Percentiles rank a stretch among this genome's conserved stretches.
Conservation (phyloP, 2,113 vertebrate species). For the Lampris incognitus region DNA sequence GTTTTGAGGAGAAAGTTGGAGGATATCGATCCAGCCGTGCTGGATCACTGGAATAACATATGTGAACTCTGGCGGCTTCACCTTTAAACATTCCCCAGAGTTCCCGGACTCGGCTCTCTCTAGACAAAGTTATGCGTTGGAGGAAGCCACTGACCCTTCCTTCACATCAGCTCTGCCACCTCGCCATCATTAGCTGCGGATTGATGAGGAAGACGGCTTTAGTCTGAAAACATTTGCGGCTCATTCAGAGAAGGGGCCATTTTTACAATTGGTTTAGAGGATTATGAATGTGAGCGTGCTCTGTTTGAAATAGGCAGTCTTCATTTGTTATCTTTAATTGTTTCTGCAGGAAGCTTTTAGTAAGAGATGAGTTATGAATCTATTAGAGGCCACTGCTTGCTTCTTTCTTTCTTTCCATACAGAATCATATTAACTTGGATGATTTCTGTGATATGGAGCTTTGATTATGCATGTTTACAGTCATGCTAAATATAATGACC, state of each 20-base stretch:
- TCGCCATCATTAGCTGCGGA: conserved; percentile 79
- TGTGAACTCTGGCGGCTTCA: conserved; percentile 33
- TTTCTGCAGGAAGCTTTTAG: conserved; percentile 84
- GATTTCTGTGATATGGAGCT: background rate
- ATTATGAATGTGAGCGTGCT: conserved; percentile 79
- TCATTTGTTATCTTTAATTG: conserved; percentile 84
- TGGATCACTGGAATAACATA: conserved; percentile 13
- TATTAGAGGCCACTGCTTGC: conserved; percentile 61
- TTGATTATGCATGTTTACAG: too few species aligned
- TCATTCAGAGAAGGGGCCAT: conserved; percentile 76
- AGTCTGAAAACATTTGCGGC: conserved; percentile 80
- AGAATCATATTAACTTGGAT: background rate
- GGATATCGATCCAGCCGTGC: conserved; percentile 9
- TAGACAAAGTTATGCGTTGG: conserved; percentile 65
- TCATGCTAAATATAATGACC: conserved; percentile 3
- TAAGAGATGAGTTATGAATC: conserved; percentile 76
- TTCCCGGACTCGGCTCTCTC: conserved; percentile 44
- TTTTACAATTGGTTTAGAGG: conserved; percentile 82
- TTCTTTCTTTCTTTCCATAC: background rate
- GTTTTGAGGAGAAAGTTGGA: background rate
- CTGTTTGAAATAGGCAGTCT: conserved; percentile 75
- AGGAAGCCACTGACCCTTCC: conserved; percentile 54
- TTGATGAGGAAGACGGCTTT: conserved; percentile 79
- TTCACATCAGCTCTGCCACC: conserved; percentile 74
- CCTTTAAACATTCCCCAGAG: conserved; percentile 43